phyloP scores from a whole-genome alignment of 2,797 vertebrate species.

The Podargus strigoides region DNA sequence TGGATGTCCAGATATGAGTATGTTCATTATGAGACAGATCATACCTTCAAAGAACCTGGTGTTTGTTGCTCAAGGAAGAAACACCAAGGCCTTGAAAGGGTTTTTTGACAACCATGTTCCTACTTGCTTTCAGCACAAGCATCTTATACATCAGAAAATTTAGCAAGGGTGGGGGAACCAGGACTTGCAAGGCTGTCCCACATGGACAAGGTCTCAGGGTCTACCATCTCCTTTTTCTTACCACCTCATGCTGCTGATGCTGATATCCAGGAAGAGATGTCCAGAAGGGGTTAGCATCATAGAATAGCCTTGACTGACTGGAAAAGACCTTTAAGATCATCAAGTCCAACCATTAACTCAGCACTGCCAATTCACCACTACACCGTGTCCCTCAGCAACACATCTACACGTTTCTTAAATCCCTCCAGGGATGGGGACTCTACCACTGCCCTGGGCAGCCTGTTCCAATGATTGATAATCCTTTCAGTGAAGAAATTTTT shows the following conservation, averaged over 20 bases:
- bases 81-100: neutral
- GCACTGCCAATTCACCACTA: too few relatives aligned
- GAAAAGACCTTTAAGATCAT: too few relatives aligned
- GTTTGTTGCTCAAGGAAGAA: neutral
- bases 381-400: too few relatives aligned
- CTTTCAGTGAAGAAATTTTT: too few relatives aligned
- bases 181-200: neutral
- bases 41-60: fast-evolving
- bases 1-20: neutral
- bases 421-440: too few relatives aligned
- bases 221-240: neutral
- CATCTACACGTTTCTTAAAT: too few relatives aligned
- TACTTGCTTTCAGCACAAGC: neutral
- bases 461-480: too few relatives aligned
- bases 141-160: neutral
- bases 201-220: neutral
- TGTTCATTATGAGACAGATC: neutral
- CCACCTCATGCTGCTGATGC: neutral
- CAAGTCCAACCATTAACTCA: too few relatives aligned
- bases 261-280: neutral
- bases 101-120: neutral
- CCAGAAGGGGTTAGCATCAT: neutral
- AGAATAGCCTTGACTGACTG: too few relatives aligned
- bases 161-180: neutral
- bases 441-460: too few relatives aligned